Base-by-base conservation (phyloP, 2,113 vertebrate species). In the Peucedramus taeniatus region DNA sequence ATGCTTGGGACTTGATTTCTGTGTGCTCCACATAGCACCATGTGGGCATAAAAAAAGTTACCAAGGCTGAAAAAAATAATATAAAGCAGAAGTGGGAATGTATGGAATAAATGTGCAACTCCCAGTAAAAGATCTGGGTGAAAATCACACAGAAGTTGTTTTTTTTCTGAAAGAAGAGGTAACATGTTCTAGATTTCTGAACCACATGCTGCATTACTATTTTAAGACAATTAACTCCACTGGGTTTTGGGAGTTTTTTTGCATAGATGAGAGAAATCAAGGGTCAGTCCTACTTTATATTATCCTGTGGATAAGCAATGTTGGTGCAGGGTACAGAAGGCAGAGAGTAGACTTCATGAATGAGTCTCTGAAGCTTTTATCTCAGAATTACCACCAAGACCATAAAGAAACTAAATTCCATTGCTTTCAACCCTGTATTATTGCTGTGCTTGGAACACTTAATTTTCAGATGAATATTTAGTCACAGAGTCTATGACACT, bases 201-300 rank as follows among this genome's bases (percentile, higher is more conserved):
- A 70, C 23, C n/a, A 37, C 13, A 4, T 9, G 9, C 15, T 89
- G 20, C 21, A 59, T 40, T 47, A 16, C 14, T 61, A 17, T 35
- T 65, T 70, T n/a, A 59, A 54, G 61, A 40, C 30, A 60, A 31
- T 70, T 84, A 54, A 35, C 20, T 45, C 13, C 19, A 59, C 4
- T 30, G 37, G 4, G 1, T 39, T 59, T 28, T 13, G 7, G 0
- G 2, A 3, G 6, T 10, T 28, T 11, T 61, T 70, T 61, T 57
- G 3, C 27, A 77, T 3, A 81, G 40, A 81, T 66, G 45, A 70
- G 79, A 68, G n/a, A 93, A 82, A 75, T 54, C 13, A 54, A 57
- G 13, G 14, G 35, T 81, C 31, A 49, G 14, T 11, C 7, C 21
- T 39, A 7, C 23, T 66, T 70, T 87, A 0, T 17, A n/a, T 53